A percentile compares a stretch with the other conserved stretches of the same genome.
These are phyloP conservation scores for Sesia bembeciformis DNA, from an alignment of 2,888 invertebrate genomes.

Conservation along the genomic window DNA sequence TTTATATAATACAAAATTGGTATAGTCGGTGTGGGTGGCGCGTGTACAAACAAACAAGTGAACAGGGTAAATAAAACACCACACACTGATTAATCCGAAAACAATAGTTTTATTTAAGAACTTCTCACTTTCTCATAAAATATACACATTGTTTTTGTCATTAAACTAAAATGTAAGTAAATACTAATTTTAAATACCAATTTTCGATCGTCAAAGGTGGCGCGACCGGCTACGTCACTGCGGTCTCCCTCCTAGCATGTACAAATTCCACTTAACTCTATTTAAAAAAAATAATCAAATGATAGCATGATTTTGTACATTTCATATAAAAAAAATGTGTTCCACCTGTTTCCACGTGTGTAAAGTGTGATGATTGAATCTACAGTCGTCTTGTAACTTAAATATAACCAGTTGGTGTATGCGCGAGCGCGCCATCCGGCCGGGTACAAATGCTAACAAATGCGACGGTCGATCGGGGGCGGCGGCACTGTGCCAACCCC, in stretches of 20 bases:
- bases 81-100: constrained; percentile 68
- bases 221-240: not conserved
- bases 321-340: constrained; percentile 58
- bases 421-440: not conserved
- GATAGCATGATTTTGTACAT: constrained; percentile 73
- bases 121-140: constrained; percentile 74
- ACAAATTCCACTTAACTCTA: constrained; percentile 69
- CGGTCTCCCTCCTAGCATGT: constrained; percentile 30
- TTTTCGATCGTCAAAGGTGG: constrained; percentile 47
- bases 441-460: constrained; percentile 44
- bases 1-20: no score
- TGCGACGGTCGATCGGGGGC: constrained; percentile 16
- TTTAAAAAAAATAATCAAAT: constrained; percentile 63
- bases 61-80: constrained; percentile 54
- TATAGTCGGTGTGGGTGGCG: no score
- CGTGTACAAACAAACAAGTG: no score
- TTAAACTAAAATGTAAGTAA: constrained; percentile 75
- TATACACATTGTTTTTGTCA: constrained; percentile 75
- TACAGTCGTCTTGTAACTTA: constrained; percentile 66
- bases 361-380: constrained; percentile 70
- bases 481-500: not conserved
- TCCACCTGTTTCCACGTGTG: constrained; percentile 44
- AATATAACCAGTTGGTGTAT: constrained; percentile 54
- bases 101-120: constrained; percentile 76
- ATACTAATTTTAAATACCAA: constrained; percentile 75